Evolutionary conservation across 2,888 invertebrate genomes (phyloP), one percentile per base, ranked within the genome.

Genomic region (Chorisops tibialis): DNA sequence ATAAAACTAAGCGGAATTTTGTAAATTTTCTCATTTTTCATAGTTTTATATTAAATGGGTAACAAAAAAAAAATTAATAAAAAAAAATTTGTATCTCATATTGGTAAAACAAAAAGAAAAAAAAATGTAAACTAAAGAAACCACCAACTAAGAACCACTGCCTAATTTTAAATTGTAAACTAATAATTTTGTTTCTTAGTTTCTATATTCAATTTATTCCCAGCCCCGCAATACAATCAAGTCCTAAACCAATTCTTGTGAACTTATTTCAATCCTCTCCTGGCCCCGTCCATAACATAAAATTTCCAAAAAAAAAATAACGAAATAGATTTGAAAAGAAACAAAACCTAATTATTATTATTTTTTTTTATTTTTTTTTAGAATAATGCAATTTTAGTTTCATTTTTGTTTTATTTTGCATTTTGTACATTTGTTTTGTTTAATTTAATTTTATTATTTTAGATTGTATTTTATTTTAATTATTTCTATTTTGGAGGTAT

Each of bases 71-170:
- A n/a, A n/a, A 18, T 30, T 38, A 19, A 30, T 16, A 35, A 60
- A 50, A 62, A 47, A 35, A 59, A 14, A 16, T 18, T 37, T 16
- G 41, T 14, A 16, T 41, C 18, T 41, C 18, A 16, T 41, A 16
- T 41, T 18, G 7, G 14, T 41, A 41, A 16, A 41, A 41, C 5
- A 12, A 41, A 41, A 14, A 41, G 16, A 14, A 41, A 37, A 37
- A 37, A 11, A 14, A 41, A 12, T 41, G 30, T 30, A 30, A 60
- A 65, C 58, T 48, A 43, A 67, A 61, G 63, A 49, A 35, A 67
- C 65, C 67, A 67, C 67, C 67, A 67, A 67, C 67, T 66, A 67
- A 65, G 65, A 64, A 67, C 62, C 67, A 67, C 67, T 67, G 67
- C 67, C 67, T 64, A 63, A 39, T 64, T 63, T 66, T 61, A 54